Evolutionary conservation across 2,888 invertebrate genomes (phyloP).

Genomic region (Aphidius colemani): DNA sequence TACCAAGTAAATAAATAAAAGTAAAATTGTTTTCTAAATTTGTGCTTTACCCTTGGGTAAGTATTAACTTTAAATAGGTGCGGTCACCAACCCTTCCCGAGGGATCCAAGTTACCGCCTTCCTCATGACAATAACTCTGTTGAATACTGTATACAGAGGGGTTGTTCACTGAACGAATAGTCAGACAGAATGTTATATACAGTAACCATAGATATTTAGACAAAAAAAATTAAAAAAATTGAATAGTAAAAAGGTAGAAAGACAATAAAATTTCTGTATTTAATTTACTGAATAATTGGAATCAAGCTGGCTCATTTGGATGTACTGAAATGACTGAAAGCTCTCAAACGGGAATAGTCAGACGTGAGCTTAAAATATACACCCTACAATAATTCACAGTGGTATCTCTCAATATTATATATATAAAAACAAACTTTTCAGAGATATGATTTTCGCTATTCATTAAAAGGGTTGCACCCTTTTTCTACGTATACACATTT

Average conservation of each 20-base stretch:
- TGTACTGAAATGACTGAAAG: conserved; percentile 57
- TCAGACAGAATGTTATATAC: conserved; percentile 4
- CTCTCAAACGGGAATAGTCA: conserved; percentile 26
- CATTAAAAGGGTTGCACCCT: background rate
- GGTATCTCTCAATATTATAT: background rate
- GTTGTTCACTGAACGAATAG: background rate
- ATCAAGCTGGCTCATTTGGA: conserved; percentile 59
- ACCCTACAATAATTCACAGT: background rate
- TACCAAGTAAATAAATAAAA: too few relatives aligned
- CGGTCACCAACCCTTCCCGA: too few relatives aligned
- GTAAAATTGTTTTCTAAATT: too few relatives aligned
- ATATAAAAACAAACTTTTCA: too few relatives aligned
- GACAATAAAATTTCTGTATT: conserved; percentile 47
- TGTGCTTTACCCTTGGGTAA: too few relatives aligned
- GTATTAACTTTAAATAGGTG: too few relatives aligned
- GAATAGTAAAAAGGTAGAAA: conserved; percentile 45
- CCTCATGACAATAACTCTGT: too few relatives aligned
- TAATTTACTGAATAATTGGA: conserved; percentile 61
- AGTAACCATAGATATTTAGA: conserved; percentile 31
- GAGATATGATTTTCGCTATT: too few relatives aligned
- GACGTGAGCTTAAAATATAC: background rate
- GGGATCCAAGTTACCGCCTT: too few relatives aligned
- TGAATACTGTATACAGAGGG: too few relatives aligned
- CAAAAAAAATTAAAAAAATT: conserved; percentile 14
- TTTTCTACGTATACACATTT: too few relatives aligned